Evolutionary conservation across 35 echinoderm and acorn worm genomes (phyloP).

Genomic region (Heliocidaris tuberculata): DNA sequence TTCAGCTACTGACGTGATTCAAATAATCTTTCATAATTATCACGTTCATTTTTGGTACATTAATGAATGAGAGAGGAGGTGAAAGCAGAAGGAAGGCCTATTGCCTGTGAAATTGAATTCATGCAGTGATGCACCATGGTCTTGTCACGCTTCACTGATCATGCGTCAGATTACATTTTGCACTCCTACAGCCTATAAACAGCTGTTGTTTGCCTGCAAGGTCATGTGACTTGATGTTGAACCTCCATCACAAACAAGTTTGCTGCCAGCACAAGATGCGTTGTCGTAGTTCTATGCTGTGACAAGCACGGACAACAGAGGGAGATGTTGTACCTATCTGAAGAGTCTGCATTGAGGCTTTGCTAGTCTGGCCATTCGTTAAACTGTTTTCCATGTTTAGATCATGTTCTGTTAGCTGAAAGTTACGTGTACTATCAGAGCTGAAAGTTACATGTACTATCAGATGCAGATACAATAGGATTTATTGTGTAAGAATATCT

Average conservation of each 20-base stretch:
- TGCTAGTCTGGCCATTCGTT: not conserved
- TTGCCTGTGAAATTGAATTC: not conserved
- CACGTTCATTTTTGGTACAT: too few relatives aligned
- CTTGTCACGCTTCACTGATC: not conserved
- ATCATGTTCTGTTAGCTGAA: not conserved
- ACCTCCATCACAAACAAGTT: not conserved
- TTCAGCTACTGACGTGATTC: too few relatives aligned
- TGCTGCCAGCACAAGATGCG: not conserved
- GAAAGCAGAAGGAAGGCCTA: not conserved
- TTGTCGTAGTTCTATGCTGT: not conserved
- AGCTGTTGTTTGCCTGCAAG: not conserved
- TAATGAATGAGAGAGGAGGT: too few relatives aligned
- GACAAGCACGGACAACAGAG: not conserved
- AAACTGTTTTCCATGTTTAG: not conserved
- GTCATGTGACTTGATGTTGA: conserved; percentile 16
- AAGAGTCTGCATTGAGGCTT: not conserved
- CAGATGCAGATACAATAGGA: too few relatives aligned
- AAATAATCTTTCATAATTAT: too few relatives aligned
- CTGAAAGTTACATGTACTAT: too few relatives aligned
- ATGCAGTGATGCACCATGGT: not conserved
- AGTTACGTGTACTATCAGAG: too few relatives aligned
- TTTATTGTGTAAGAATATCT: too few relatives aligned
- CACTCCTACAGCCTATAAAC: not conserved
- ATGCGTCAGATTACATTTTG: not conserved
- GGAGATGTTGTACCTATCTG: not conserved